phyloP scores from a whole-genome alignment of 2,888 invertebrate species.

The Linnaemya vulpina region DNA sequence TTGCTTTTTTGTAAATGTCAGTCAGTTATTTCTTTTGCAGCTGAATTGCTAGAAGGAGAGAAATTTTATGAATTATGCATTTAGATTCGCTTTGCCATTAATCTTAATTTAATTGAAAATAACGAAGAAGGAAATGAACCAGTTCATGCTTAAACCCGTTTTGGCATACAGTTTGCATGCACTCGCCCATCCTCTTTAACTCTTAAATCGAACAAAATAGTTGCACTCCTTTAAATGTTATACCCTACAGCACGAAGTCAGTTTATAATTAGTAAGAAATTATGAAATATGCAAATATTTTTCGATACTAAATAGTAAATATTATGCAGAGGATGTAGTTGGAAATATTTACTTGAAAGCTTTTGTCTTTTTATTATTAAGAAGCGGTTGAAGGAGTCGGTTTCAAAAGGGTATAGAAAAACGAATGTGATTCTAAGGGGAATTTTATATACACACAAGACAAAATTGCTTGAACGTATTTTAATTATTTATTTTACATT shows the following conservation, averaged over 20 bases:
- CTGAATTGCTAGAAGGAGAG: conserved; percentile 51
- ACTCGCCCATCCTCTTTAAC: neutral
- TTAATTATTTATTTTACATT: too few relatives aligned
- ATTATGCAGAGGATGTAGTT: too few relatives aligned
- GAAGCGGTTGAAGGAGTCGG: too few relatives aligned
- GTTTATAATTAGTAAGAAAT: neutral
- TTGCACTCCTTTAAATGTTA: neutral
- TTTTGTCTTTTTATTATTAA: too few relatives aligned
- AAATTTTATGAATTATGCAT: conserved; percentile 69
- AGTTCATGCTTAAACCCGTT: conserved; percentile 52
- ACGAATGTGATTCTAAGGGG: too few relatives aligned
- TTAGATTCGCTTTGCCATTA: conserved; percentile 63
- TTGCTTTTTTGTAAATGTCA: conserved; percentile 49
- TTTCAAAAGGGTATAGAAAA: too few relatives aligned
- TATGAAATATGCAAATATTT: neutral
- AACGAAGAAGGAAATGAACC: conserved; percentile 50
- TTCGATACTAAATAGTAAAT: neutral
- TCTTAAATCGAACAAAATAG: neutral
- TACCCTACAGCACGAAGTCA: conserved; percentile 2
- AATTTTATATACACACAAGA: too few relatives aligned
- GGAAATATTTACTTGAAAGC: too few relatives aligned
- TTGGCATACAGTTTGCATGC: conserved; percentile 11
- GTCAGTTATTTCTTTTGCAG: conserved; percentile 57
- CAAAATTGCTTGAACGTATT: too few relatives aligned
- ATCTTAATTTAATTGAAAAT: conserved; percentile 72